Percentiles rank a stretch among this genome's conserved stretches.
phyloP scores from a whole-genome alignment of 2,113 vertebrate species.

The Callospermophilus lateralis region DNA sequence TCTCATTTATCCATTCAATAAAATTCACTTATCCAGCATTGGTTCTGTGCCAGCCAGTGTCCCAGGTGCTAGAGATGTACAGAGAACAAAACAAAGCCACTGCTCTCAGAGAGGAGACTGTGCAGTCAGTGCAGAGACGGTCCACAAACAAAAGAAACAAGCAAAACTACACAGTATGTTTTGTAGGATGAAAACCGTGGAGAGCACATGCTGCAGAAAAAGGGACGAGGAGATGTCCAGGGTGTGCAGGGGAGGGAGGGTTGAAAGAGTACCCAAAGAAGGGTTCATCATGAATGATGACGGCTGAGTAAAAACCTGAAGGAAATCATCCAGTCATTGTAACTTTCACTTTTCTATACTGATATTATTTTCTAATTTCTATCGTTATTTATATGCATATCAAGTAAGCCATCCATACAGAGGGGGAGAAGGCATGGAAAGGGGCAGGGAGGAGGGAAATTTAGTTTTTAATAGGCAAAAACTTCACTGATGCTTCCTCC shows the following conservation, averaged over 20 bases:
- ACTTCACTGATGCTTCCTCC: neutral
- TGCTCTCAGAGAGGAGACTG: neutral
- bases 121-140: neutral
- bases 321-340: neutral
- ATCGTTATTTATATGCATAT: slow-evolving; percentile 18
- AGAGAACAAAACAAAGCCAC: neutral
- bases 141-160: neutral
- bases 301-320: neutral
- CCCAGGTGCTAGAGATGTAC: neutral
- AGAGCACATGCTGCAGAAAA: neutral
- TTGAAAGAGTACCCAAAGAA: neutral
- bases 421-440: neutral
- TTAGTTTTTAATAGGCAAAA: neutral
- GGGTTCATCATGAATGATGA: neutral
- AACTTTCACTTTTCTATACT: neutral
- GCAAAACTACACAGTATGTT: neutral
- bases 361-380: neutral
- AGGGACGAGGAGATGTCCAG: neutral
- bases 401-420: neutral
- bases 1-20: slow-evolving; percentile 39
- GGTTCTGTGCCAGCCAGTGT: neutral
- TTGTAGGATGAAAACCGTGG: neutral
- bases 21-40: neutral
- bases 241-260: neutral
- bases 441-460: neutral